phyloP scores from a whole-genome alignment of 2,113 vertebrate genomes.

The Sebastes fasciatus region DNA sequence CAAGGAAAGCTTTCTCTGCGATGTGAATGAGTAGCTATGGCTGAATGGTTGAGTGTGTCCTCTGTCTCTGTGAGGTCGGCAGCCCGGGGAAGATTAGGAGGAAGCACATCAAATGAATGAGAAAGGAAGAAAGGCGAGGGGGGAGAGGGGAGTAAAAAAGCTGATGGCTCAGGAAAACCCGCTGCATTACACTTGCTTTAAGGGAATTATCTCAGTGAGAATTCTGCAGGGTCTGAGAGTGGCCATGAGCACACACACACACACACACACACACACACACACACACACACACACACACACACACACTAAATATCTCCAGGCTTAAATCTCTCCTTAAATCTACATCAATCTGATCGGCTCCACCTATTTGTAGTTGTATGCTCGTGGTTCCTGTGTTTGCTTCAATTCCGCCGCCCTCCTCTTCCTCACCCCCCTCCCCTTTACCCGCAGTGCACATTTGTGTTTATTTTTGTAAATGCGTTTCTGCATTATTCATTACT shows the following conservation, averaged over 20 bases:
- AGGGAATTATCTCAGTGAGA: conserved; percentile 59
- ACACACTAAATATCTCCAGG: background rate
- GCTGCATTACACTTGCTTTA: conserved; percentile 60
- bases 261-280: background rate
- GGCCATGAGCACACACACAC: conserved; percentile 14
- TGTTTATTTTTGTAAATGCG: conserved; percentile 24
- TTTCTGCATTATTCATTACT: conserved; percentile 37
- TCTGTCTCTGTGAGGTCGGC: conserved; percentile 75
- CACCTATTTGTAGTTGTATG: background rate
- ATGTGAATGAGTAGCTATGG: conserved; percentile 67
- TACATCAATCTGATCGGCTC: conserved; percentile 2
- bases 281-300: background rate
- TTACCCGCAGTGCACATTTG: conserved; percentile 1
- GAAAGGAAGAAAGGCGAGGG: conserved; percentile 36
- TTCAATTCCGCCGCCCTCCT: background rate
- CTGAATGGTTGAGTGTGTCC: conserved; percentile 72
- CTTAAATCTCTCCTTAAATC: conserved; percentile 45
- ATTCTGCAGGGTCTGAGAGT: conserved; percentile 20
- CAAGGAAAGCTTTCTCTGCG: conserved; percentile 64
- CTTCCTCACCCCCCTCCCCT: no score
- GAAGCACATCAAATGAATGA: conserved; percentile 68
- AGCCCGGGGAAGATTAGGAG: conserved; percentile 75
- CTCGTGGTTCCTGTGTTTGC: background rate
- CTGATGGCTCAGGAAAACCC: conserved; percentile 64
- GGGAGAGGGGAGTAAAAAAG: conserved; percentile 6